These are phyloP conservation scores for Amblyjoppa fuscipennis DNA, from an alignment of 2,888 invertebrate species.

Conservation along the genomic window DNA sequence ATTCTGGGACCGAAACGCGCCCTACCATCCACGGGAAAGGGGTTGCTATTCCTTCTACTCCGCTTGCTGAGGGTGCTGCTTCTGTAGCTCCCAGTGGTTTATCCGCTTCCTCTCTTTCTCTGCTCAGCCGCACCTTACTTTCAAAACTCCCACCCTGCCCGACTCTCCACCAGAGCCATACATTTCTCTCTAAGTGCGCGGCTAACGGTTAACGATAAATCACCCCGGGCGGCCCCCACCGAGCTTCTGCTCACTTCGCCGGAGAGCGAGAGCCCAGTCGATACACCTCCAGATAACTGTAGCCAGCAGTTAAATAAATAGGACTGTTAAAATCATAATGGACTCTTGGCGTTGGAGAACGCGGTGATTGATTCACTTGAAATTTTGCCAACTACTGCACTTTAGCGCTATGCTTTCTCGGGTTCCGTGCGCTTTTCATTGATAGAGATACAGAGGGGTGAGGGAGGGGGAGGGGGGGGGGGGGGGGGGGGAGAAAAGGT, in stretches of 20 bases:
- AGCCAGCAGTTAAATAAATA: slow-evolving; percentile 67
- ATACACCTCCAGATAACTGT: slow-evolving; percentile 59
- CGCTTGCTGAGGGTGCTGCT: slow-evolving; percentile 4
- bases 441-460: slow-evolving; percentile 10
- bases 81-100: slow-evolving; percentile 31
- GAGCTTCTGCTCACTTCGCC: slow-evolving; percentile 30
- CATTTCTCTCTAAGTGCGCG: slow-evolving; percentile 64
- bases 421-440: slow-evolving; percentile 22
- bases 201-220: slow-evolving; percentile 68
- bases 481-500: too few relatives aligned
- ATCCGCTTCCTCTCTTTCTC: slow-evolving; percentile 25
- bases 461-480: too few relatives aligned
- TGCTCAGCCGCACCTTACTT: slow-evolving; percentile 63
- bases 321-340: slow-evolving; percentile 70
- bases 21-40: slow-evolving; percentile 13
- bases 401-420: slow-evolving; percentile 48
- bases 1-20: slow-evolving; percentile 43
- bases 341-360: slow-evolving; percentile 66
- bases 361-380: slow-evolving; percentile 68
- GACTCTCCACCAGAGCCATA: slow-evolving; percentile 44
- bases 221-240: slow-evolving; percentile 28
- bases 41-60: slow-evolving; percentile 20
- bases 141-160: slow-evolving; percentile 58
- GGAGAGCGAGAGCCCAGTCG: slow-evolving; percentile 47
- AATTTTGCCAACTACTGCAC: slow-evolving; percentile 67